Evolutionary conservation across 2,797 vertebrate genomes (phyloP).

Genomic region (Acanthurus leucopareius): DNA sequence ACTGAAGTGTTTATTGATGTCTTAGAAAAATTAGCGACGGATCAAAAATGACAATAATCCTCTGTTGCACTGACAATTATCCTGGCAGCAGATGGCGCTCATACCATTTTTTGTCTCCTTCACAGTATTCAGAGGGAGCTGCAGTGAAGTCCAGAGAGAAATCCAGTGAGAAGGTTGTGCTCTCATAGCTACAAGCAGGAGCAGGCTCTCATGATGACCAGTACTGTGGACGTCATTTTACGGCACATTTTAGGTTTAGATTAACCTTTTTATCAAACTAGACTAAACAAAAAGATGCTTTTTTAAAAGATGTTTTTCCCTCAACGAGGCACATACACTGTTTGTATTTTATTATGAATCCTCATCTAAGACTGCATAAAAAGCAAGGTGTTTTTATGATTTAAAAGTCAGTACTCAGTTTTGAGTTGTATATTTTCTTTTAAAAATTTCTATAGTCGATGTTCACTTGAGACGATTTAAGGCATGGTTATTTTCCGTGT

Average conservation of each 20-base stretch:
- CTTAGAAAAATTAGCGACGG: not conserved
- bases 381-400: conserved; percentile 35
- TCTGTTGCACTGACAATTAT: no score
- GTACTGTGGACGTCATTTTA: conserved; percentile 49
- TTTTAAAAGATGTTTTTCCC: conserved; percentile 23
- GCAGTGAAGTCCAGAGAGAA: conserved; percentile 51
- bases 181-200: conserved; percentile 10
- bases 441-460: conserved; percentile 8
- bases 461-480: conserved; percentile 19
- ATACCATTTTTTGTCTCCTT: conserved; percentile 37
- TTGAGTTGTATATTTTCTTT: conserved; percentile 46
- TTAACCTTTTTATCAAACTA: conserved; percentile 14
- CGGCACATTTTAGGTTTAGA: conserved; percentile 46
- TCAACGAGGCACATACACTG: conserved; percentile 43
- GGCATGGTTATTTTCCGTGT: conserved; percentile 23
- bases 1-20: not conserved
- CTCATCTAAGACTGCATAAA: conserved; percentile 37
- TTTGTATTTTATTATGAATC: conserved; percentile 49
- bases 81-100: conserved; percentile 12
- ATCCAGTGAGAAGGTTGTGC: conserved; percentile 20
- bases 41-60: not conserved
- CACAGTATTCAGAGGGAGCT: conserved; percentile 81
- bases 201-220: conserved; percentile 31
- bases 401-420: conserved; percentile 29
- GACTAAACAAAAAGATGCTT: not conserved